These are phyloP conservation scores for Drosophila multiciliata DNA, from an alignment of 2,888 invertebrate genomes.

Conservation along the genomic window DNA sequence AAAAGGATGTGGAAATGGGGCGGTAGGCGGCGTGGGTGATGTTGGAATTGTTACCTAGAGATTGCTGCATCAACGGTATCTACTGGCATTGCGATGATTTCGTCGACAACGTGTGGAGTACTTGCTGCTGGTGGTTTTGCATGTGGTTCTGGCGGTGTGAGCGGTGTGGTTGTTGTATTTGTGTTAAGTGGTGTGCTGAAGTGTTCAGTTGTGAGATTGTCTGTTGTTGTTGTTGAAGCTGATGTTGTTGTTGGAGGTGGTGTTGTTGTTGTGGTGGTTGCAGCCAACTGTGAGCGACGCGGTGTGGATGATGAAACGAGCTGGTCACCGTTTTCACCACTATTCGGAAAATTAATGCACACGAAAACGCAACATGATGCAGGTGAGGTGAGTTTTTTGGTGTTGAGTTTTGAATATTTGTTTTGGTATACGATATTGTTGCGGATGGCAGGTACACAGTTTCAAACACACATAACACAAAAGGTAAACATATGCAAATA, in stretches of 20 bases:
- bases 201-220: slow-evolving; percentile 61
- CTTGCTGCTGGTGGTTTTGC: slow-evolving; percentile 75
- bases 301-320: slow-evolving; percentile 74
- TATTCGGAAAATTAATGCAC: slow-evolving; percentile 53
- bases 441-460: slow-evolving; percentile 75
- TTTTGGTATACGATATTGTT: slow-evolving; percentile 32
- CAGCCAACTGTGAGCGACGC: slow-evolving; percentile 70
- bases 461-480: slow-evolving; percentile 76
- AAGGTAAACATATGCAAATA: slow-evolving; percentile 76
- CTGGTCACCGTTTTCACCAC: slow-evolving; percentile 75
- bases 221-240: slow-evolving; percentile 53
- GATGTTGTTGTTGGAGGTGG: slow-evolving; percentile 42
- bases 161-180: slow-evolving; percentile 77
- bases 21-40: slow-evolving; percentile 5
- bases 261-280: slow-evolving; percentile 36
- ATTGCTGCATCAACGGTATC: slow-evolving; percentile 81
- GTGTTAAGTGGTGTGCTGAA: slow-evolving; percentile 71
- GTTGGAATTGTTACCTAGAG: slow-evolving; percentile 77
- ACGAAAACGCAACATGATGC: slow-evolving; percentile 45
- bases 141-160: slow-evolving; percentile 71
- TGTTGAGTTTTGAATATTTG: slow-evolving; percentile 3
- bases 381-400: slow-evolving; percentile 36
- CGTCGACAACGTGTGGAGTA: slow-evolving; percentile 67
- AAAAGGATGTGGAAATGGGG: slow-evolving; percentile 1
- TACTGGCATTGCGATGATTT: slow-evolving; percentile 81